These are phyloP conservation scores for Lasaia peninsularis DNA, from an alignment of 1,140 invertebrate species.

Conservation along the genomic window DNA sequence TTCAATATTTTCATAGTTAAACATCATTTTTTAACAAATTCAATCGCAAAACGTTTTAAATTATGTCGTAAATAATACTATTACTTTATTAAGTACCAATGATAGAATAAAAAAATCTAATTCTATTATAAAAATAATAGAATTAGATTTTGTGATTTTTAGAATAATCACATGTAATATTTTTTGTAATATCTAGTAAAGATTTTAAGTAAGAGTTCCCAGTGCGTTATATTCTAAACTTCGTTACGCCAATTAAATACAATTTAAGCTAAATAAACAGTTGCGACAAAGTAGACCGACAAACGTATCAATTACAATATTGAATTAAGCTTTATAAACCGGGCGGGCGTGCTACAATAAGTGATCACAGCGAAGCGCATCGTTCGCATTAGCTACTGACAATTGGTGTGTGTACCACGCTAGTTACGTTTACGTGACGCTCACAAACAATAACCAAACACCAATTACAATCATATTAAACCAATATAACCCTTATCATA, in stretches of 20 bases:
- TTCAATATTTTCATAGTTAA: too few species aligned
- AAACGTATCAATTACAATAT: conserved; percentile 75
- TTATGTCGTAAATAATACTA: too few species aligned
- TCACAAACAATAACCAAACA: conserved; percentile 55
- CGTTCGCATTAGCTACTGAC: conserved; percentile 74
- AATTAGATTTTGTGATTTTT: too few species aligned
- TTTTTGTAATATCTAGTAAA: background rate
- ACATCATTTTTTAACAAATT: too few species aligned
- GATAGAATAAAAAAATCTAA: too few species aligned
- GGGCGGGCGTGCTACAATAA: conserved; percentile 61
- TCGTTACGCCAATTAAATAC: conserved; percentile 1
- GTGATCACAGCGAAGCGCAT: conserved; percentile 64
- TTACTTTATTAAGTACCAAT: too few species aligned
- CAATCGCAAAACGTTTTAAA: background rate
- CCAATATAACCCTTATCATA: conserved; percentile 43
- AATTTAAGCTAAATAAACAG: conserved; percentile 5
- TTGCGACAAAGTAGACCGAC: conserved; percentile 50
- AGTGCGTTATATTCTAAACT: background rate
- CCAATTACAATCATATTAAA: conserved; percentile 34
- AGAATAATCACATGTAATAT: too few species aligned
- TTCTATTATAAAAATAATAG: too few species aligned
- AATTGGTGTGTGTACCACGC: conserved; percentile 60
- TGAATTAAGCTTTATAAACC: conserved; percentile 75
- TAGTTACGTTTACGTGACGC: conserved; percentile 71
- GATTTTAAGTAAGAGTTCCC: background rate